These are phyloP conservation scores for Xanthia togata DNA, from an alignment of 2,888 invertebrate species.

Conservation along the genomic window DNA sequence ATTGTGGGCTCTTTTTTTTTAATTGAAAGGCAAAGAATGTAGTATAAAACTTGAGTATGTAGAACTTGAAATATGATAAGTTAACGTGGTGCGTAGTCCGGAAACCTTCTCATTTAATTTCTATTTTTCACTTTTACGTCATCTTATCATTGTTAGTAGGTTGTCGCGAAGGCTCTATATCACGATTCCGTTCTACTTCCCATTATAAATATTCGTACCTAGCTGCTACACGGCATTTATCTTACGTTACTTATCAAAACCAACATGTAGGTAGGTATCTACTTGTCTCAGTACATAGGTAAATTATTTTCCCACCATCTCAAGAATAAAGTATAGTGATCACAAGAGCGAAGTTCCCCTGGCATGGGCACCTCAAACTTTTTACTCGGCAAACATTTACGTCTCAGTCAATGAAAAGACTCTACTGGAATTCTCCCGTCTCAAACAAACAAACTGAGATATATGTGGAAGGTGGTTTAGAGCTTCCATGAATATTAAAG, in stretches of 20 bases:
- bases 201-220: background rate
- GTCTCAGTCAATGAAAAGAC: conserved; percentile 46
- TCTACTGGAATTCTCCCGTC: conserved; percentile 30
- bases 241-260: background rate
- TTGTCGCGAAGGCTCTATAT: background rate
- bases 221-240: background rate
- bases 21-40: background rate
- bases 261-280: background rate
- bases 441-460: conserved; percentile 39
- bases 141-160: too few relatives aligned
- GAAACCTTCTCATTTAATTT: too few relatives aligned
- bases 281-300: background rate
- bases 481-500: conserved; percentile 49
- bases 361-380: conserved; percentile 36
- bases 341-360: conserved; percentile 36
- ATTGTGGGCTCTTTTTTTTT: background rate
- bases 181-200: background rate
- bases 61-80: background rate
- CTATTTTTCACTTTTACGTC: too few relatives aligned
- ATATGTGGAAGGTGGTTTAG: conserved; percentile 12
- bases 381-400: conserved; percentile 36
- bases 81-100: background rate
- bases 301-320: conserved; percentile 1
- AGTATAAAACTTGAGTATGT: background rate
- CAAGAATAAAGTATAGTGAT: conserved; percentile 24